Percentiles rank a stretch among this genome's conserved stretches.
phyloP scores from a whole-genome alignment of 2,113 vertebrate species.

The Prionailurus bengalensis region DNA sequence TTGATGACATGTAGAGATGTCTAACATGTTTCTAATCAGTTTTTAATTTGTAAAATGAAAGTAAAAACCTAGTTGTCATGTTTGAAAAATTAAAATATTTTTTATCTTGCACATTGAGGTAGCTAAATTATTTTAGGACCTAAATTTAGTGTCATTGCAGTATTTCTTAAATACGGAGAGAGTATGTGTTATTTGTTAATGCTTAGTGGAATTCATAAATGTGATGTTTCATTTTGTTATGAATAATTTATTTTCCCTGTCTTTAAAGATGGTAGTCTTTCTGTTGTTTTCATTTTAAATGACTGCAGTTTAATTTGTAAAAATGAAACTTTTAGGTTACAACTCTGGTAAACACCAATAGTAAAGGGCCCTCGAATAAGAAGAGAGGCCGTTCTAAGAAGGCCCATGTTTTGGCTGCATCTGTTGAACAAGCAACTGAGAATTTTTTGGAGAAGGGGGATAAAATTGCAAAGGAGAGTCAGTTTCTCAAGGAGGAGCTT shows the following conservation, averaged over 20 bases:
- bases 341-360: slow-evolving; percentile 98
- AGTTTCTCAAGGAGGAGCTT: slow-evolving; percentile 98
- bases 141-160: neutral
- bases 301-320: slow-evolving; percentile 41
- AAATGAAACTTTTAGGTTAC: slow-evolving; percentile 92
- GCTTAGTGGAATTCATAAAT: slow-evolving; percentile 14
- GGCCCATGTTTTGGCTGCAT: slow-evolving; percentile 98
- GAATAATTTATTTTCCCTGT: neutral
- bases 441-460: slow-evolving; percentile 99
- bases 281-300: slow-evolving; percentile 61
- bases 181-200: slow-evolving; percentile 51
- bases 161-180: slow-evolving; percentile 46
- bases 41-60: slow-evolving; percentile 63
- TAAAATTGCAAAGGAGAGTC: slow-evolving; percentile 99
- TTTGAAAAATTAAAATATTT: slow-evolving; percentile 68
- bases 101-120: neutral
- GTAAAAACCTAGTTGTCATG: slow-evolving; percentile 11
- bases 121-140: slow-evolving; percentile 62
- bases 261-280: slow-evolving; percentile 58
- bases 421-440: slow-evolving; percentile 98
- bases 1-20: neutral
- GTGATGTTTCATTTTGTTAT: slow-evolving; percentile 24
- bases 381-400: slow-evolving; percentile 99
- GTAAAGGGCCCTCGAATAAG: slow-evolving; percentile 99
- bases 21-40: neutral